Base-by-base conservation (phyloP, 2,888 invertebrate genomes). In the Hymenopus coronatus region DNA sequence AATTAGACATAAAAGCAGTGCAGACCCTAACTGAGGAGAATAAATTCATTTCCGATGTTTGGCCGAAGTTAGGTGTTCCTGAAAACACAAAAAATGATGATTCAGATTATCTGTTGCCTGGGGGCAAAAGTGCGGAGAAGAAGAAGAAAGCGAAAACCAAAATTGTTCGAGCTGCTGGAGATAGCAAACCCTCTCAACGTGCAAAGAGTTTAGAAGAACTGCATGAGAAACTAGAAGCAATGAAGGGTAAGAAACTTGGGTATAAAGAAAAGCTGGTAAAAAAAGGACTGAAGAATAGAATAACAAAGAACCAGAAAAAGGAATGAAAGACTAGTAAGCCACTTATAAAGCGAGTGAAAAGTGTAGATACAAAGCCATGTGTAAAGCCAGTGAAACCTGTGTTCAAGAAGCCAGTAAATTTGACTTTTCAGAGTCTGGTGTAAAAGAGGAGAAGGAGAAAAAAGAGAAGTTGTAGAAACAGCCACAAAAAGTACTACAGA, bases 381-480 rank as follows among this genome's bases (percentile, higher is more conserved):
- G 84, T 70, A 33, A 91, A 89, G 91, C 92, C 93, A 87, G 92
- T 94, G 0, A 97, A 96, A 92, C 96, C 97, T n/a, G 95, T 97
- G 28, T 97, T 96, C 91, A 98, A 98, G 97, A 97, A 90, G 97
- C 97, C 2, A 98, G 98, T 8, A 98, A 98, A 94, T 97, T 98
- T 93, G 98, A 98, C 93, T 98, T 98, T 93, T 96, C 96, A 33
- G 95, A 95, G 91, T 94, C 96, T 90, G 96, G 87, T 25, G 83
- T 82, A 46, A 88, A 87, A 82, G 87, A 96, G 27, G 94, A 87
- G 70, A 87, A 96, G 27, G 91, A 93, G 91, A 91, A 91, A 28
- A 91, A 90, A 15, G 94, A 94, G 85, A 97, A 95, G 92, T 93
- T 92, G 89, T 94, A 94, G 91, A 96, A 94, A 91, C 96, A 98